phyloP scores from a whole-genome alignment of 2,113 vertebrate species.

The Thalassoma bifasciatum region DNA sequence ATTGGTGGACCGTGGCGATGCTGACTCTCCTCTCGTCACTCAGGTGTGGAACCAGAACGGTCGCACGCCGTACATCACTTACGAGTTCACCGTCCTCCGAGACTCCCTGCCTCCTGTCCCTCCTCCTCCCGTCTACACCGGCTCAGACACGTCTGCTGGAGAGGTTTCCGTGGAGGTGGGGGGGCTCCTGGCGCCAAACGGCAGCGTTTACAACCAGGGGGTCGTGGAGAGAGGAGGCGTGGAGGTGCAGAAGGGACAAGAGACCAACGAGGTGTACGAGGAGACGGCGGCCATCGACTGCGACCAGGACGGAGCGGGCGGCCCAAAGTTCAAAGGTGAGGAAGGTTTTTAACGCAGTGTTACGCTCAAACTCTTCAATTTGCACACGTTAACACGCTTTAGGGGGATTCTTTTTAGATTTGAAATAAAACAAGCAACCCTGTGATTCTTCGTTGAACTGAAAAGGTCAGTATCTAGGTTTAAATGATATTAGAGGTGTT shows the following conservation, averaged over 20 bases:
- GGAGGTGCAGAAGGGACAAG: conserved; percentile 84
- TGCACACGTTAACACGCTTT: no score
- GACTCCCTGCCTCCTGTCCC: conserved; percentile 84
- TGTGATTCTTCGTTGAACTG: no score
- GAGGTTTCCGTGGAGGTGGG: conserved; percentile 72
- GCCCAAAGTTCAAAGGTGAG: conserved; percentile 83
- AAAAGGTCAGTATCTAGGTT: no score
- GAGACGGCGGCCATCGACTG: conserved; percentile 85
- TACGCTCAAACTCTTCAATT: no score
- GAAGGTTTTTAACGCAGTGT: no score
- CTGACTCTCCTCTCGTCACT: not conserved
- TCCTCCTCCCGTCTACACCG: conserved; percentile 87
- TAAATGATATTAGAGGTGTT: no score
- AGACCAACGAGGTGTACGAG: conserved; percentile 95
- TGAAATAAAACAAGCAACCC: no score
- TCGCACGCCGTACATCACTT: conserved; percentile 93
- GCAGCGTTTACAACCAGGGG: conserved; percentile 79
- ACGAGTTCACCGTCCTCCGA: conserved; percentile 93
- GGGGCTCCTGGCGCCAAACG: conserved; percentile 82
- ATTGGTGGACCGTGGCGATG: not conserved
- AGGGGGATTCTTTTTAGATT: no score
- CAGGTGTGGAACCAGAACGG: conserved; percentile 98
- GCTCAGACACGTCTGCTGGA: conserved; percentile 80
- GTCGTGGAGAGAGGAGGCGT: conserved; percentile 73
- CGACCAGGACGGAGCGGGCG: conserved; percentile 80